Evolutionary conservation across 2,888 invertebrate genomes (phyloP).

Genomic region (Papilio gigon): DNA sequence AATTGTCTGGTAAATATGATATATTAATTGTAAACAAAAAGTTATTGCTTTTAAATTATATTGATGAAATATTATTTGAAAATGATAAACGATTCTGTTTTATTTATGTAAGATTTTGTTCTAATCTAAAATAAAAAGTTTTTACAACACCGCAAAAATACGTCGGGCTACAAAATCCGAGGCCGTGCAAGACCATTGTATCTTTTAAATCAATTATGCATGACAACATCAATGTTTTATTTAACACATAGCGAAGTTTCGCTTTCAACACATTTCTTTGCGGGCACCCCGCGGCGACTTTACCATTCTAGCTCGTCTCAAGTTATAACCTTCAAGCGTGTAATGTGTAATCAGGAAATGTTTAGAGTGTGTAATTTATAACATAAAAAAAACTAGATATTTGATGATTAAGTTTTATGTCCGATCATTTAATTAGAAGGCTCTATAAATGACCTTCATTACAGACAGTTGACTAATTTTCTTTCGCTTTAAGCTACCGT

Average conservation of each 20-base stretch:
- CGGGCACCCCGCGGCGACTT: constrained; percentile 67
- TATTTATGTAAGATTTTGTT: background rate
- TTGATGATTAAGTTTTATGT: too few species aligned
- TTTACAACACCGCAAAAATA: constrained; percentile 33
- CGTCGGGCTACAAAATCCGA: constrained; percentile 37
- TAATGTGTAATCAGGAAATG: background rate
- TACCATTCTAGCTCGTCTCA: constrained; percentile 51
- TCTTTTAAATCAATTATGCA: constrained; percentile 71
- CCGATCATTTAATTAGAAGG: too few species aligned
- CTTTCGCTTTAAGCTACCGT: too few species aligned
- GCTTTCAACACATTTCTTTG: constrained; percentile 64
- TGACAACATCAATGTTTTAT: constrained; percentile 76
- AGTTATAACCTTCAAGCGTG: constrained; percentile 43
- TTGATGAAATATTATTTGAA: too few species aligned
- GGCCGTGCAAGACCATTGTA: constrained; percentile 43
- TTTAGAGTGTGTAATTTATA: background rate
- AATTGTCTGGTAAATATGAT: too few species aligned
- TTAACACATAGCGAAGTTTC: constrained; percentile 72
- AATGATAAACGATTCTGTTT: too few species aligned
- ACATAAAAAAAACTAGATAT: too few species aligned
- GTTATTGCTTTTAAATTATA: too few species aligned
- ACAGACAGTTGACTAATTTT: too few species aligned
- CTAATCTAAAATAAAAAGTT: constrained; percentile 23
- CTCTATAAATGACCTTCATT: too few species aligned
- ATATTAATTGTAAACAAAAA: too few species aligned